Conservation (phyloP, 2,113 vertebrate species). For the Corythoichthys intestinalis region DNA sequence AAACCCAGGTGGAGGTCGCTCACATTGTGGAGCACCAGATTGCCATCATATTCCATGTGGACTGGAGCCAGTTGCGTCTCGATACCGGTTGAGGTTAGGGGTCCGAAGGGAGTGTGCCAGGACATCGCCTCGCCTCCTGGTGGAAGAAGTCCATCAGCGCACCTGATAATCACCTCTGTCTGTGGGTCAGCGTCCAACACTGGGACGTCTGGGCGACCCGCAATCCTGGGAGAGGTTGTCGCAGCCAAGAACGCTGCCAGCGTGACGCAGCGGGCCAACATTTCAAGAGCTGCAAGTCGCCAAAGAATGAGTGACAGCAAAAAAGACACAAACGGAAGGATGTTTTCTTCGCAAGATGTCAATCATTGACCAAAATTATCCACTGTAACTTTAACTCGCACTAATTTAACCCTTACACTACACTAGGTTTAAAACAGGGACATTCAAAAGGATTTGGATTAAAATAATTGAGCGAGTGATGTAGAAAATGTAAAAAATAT, state of each 20-base stretch:
- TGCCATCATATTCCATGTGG: conserved; percentile 46
- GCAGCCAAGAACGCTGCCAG: conserved; percentile 24
- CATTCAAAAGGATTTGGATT: too few species aligned
- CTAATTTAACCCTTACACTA: background rate
- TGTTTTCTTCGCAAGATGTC: background rate
- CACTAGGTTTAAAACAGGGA: too few species aligned
- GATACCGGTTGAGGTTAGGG: conserved; percentile 21
- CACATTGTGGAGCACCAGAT: conserved; percentile 46
- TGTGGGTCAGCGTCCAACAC: conserved; percentile 28
- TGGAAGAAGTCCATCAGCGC: conserved; percentile 34
- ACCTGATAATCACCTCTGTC: conserved; percentile 42
- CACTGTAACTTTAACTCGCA: background rate
- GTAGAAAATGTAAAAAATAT: too few species aligned
- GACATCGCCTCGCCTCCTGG: conserved; percentile 44
- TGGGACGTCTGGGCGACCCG: background rate
- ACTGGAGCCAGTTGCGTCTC: conserved; percentile 27
- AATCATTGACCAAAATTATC: background rate
- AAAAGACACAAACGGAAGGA: background rate
- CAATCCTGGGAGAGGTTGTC: conserved; percentile 1
- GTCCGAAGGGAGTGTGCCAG: conserved; percentile 73
- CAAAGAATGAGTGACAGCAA: background rate
- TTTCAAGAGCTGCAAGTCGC: conserved; percentile 38
- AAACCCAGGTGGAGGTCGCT: conserved; percentile 57
- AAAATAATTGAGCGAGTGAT: too few species aligned
- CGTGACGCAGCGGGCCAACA: conserved; percentile 42